A percentile compares a stretch with the other conserved stretches of the same genome.
phyloP scores from a whole-genome alignment of 2,113 vertebrate species.

The Boulengeromyrus knoepffleri region DNA sequence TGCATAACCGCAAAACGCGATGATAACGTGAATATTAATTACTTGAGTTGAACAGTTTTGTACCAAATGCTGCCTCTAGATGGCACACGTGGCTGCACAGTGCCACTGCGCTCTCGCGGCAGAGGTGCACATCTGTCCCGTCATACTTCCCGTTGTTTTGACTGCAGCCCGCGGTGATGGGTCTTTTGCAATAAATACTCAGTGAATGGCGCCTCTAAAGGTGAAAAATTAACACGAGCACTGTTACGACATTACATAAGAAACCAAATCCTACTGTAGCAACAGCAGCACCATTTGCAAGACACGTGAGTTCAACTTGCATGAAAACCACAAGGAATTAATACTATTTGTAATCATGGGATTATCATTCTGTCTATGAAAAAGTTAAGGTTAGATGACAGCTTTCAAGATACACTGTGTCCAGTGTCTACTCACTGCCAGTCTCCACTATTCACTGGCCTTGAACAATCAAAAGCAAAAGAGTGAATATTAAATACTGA shows the following conservation, averaged over 20 bases:
- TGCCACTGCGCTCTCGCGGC: neutral
- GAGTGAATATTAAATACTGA: neutral
- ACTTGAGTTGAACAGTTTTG: neutral
- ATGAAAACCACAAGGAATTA: neutral
- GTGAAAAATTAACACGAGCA: neutral
- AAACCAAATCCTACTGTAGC: neutral
- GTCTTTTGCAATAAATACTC: neutral
- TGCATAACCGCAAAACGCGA: neutral
- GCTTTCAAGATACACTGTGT: neutral
- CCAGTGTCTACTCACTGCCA: neutral
- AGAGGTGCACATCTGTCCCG: neutral
- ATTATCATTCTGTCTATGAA: neutral
- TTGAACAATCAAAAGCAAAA: neutral
- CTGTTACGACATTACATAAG: neutral
- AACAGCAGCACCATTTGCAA: neutral
- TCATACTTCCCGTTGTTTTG: neutral
- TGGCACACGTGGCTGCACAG: neutral
- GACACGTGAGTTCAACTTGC: neutral
- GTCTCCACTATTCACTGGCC: neutral
- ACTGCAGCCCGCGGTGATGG: neutral
- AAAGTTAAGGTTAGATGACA: neutral
- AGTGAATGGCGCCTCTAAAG: neutral
- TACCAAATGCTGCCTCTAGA: neutral
- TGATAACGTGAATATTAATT: neutral
- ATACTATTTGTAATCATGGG: neutral